Percentiles rank a stretch among this genome's conserved stretches.
phyloP scores from a whole-genome alignment of 2,888 invertebrate genomes.

The Shargacucullia verbasci region DNA sequence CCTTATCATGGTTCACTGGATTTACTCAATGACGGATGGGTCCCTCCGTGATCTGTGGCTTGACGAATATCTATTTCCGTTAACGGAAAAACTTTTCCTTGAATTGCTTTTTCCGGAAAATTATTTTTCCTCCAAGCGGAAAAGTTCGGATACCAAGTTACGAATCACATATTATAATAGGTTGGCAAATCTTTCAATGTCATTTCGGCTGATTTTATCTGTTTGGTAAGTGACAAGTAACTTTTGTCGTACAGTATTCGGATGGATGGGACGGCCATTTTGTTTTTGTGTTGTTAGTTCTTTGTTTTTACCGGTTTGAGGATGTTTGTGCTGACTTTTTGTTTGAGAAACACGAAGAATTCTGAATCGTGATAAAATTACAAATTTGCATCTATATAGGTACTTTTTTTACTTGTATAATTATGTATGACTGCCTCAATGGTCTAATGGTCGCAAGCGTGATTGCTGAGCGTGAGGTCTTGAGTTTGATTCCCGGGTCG shows the following conservation, averaged over 20 bases:
- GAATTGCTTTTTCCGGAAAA: constrained; percentile 48
- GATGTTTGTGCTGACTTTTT: neutral
- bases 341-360: no score
- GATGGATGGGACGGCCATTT: neutral
- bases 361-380: no score
- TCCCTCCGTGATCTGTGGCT: constrained; percentile 24
- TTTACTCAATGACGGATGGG: constrained; percentile 55
- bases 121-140: constrained; percentile 34
- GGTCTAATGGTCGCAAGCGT: no score
- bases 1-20: constrained; percentile 42
- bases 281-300: neutral
- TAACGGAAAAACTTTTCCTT: constrained; percentile 50
- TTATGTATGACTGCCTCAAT: no score
- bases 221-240: neutral
- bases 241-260: neutral
- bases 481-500: no score
- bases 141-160: constrained; percentile 18
- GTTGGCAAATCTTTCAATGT: constrained; percentile 32
- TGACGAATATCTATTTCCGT: constrained; percentile 51
- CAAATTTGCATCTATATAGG: no score
- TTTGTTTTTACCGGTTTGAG: neutral
- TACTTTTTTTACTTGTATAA: no score
- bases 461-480: no score
- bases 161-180: constrained; percentile 23
- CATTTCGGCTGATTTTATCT: constrained; percentile 19